Evolutionary conservation across 2,797 vertebrate species (phyloP), one percentile per base, ranked within the genome.

Genomic region (Halcyon badia): DNA sequence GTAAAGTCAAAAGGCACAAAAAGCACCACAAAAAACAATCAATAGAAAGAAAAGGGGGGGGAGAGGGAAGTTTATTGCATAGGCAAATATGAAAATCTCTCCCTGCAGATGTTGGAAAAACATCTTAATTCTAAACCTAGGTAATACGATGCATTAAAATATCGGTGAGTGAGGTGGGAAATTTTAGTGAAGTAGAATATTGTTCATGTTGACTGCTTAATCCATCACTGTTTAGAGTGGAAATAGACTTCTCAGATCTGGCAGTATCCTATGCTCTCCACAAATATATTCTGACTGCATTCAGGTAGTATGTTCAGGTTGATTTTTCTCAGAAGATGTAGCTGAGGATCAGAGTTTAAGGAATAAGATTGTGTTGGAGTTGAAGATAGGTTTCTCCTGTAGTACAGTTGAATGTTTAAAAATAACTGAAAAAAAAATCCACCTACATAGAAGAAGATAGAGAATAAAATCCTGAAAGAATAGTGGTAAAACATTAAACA

Each of bases 221-320:
- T 21, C 33, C 1, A 12, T 11, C 13, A 22, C 10, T 17, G 26
- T 24, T 87, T 10, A 39, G 37, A 61, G 44, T 58, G 28, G 48
- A 58, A 87, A 80, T 7, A 25, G n/a, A 15, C 9, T 16, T 48
- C 44, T 25, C 30, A 41, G 9, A 12, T 30, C 26, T 62, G 31
- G 11, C 17, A 71, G 28, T 6, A 5, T 13, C 58, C 26, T 58
- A 18, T 37, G 14, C 7, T 76, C 33, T 20, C 16, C 3, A 5
- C 11, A 24, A 6, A 18, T n/a, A 31, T 2, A 2, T 49, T 54
- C 25, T 88, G 57, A 4, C n/a, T 62, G 41, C 31, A 20, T 44
- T n/a, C 52, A 26, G 65, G 19, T 31, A 26, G 15, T 3, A 2
- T 0, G 1, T 16, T 33, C 16, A 24, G 24, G 13, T 24, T 41